Evolutionary conservation across 2,888 invertebrate genomes (phyloP), one percentile per base, ranked within the genome.

Genomic region (Dicranocentrus wangi): DNA sequence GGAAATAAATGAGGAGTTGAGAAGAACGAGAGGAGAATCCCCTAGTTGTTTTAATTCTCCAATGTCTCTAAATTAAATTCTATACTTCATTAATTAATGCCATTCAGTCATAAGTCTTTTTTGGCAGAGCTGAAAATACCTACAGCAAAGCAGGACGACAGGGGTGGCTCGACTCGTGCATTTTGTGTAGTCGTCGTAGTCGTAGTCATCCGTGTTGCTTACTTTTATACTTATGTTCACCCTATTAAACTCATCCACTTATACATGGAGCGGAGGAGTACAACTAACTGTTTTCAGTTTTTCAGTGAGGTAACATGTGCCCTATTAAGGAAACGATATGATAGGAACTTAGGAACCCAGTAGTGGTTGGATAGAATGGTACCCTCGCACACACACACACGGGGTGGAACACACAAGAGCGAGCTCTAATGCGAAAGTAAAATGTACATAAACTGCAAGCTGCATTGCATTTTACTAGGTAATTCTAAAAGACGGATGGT

Each of bases 71-170:
- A 86, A 86, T 86, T 86, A 85, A 86, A 86, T 87, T 86, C 86
- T 86, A 86, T 85, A 86, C 85, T 87, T 86, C 83, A 87, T 87
- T 87, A 87, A 87, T 87, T 87, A 87, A 84, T 86, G 84, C 82
- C 86, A 85, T 86, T 85, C 83, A 87, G 81, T 83, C 82, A 80
- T 82, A 82, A 82, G 81, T 78, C 83, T 83, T 76, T 73, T 66
- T 63, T 75, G 68, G 43, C 55, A 28, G 43, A 47, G 23, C 25
- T 58, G 55, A 39, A 39, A 69, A 73, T 73, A 68, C 60, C 27
- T 60, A 27, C 68, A 51, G 23, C 32, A 39, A 39, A 13, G 47
- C 2, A 10, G 47, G 47, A 47, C 39, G 39, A 51, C n/a, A 39
- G 25, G 58, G 55, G 32, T 28, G n/a, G 32, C 21, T 13, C 61